These are phyloP conservation scores for Lipophrys pholis DNA, from an alignment of 2,113 vertebrate genomes.

Conservation along the genomic window DNA sequence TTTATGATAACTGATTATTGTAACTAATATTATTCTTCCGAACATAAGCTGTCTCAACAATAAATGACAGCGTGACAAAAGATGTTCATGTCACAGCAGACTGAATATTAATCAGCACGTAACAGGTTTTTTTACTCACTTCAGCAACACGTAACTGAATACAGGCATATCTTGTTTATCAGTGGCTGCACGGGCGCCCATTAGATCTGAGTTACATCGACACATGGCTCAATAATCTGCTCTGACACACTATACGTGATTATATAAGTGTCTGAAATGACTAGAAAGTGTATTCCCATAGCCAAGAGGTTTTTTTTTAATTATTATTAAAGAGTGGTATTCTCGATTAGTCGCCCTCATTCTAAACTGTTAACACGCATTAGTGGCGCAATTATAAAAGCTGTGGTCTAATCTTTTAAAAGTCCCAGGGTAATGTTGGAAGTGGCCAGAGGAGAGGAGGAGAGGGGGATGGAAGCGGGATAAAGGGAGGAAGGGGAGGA, in stretches of 20 bases:
- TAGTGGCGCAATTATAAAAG: slow-evolving; percentile 72
- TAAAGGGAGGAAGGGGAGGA: slow-evolving; percentile 74
- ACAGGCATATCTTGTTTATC: slow-evolving; percentile 38
- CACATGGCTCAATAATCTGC: slow-evolving; percentile 38
- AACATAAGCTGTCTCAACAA: no score
- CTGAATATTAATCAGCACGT: not conserved
- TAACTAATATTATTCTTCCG: not conserved
- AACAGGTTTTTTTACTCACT: not conserved
- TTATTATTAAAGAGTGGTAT: slow-evolving; percentile 36
- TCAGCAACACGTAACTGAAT: slow-evolving; percentile 13
- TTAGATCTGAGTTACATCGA: slow-evolving; percentile 44
- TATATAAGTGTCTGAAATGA: slow-evolving; percentile 35
- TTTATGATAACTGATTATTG: not conserved
- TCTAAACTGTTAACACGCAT: slow-evolving; percentile 65
- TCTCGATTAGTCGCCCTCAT: slow-evolving; percentile 56
- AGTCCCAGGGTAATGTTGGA: slow-evolving; percentile 78
- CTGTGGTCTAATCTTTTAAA: slow-evolving; percentile 79
- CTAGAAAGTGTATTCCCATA: slow-evolving; percentile 22
- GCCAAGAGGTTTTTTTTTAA: slow-evolving; percentile 31
- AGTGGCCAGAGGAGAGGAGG: slow-evolving; percentile 66
- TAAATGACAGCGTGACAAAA: no score
- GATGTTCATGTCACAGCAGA: no score
- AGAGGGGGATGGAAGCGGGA: slow-evolving; percentile 72
- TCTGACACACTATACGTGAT: slow-evolving; percentile 39
- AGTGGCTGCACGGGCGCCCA: slow-evolving; percentile 24